These are phyloP conservation scores for Atethmia centrago DNA, from an alignment of 2,888 invertebrate genomes.

Conservation along the genomic window DNA sequence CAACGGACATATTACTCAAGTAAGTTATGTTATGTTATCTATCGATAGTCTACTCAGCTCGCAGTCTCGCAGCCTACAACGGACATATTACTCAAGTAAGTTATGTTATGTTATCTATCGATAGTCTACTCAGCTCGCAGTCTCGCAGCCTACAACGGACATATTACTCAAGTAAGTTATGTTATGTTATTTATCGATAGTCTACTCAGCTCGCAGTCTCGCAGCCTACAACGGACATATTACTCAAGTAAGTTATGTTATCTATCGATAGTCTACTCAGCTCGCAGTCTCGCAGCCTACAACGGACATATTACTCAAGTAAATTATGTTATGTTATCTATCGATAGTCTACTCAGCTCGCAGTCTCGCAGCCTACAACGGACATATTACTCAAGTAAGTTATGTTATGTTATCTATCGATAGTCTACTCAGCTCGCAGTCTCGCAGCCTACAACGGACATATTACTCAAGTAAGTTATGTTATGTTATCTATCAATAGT, in stretches of 20 bases:
- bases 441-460: not conserved
- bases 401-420: too few species aligned
- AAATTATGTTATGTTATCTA: too few species aligned
- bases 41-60: not conserved
- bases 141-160: not conserved
- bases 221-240: not conserved
- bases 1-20: not conserved
- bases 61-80: not conserved
- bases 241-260: not conserved
- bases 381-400: not conserved
- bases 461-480: not conserved
- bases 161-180: not conserved
- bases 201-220: not conserved
- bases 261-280: too few species aligned
- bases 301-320: not conserved
- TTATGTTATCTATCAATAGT: too few species aligned
- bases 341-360: not conserved
- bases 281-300: not conserved
- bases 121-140: not conserved
- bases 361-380: not conserved
- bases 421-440: not conserved
- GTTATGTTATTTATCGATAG: too few species aligned
- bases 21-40: too few species aligned
- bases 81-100: not conserved
- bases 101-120: too few species aligned